Base-by-base conservation (phyloP, 2,888 invertebrate species). In the Eulithis testata region DNA sequence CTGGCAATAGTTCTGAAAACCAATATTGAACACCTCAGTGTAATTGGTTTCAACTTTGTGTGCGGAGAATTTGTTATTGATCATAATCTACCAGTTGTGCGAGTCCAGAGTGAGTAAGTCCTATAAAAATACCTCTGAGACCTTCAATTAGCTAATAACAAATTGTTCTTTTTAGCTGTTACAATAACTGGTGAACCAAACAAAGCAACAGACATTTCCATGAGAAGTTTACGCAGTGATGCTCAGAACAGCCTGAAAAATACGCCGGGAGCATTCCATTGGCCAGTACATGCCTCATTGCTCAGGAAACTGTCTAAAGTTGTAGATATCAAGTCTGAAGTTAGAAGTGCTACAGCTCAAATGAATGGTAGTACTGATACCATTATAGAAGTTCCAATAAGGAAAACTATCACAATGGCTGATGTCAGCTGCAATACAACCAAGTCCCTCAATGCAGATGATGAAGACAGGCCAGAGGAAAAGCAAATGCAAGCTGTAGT, bases 1-100 rank as follows among this genome's bases (percentile, higher is more conserved):
- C 94, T 97, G 78, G 96, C 96, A 58, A 92, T 97, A 72, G 94
- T 97, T 68, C 78, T 97, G 63, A 96, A 96, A 84, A 96, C 96
- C 52, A 96, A 97, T 82, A 94, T 97, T 74, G 95, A 96, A 78
- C 95, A 96, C 77, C 94, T 97, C 54, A 95, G 96, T 68, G 94
- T 95, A 74, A 93, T 97, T 70, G 95, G 96, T 55, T 94, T 95
- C 70, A 95, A 95, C 76, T 96, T 96, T 85, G 94, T 96, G 81
- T 94, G 95, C 76, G 95, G 95, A 76, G 91, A 95, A 82, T 94
- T 96, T 79, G 94, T 95, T 75, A 95, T 97, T 76, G 97, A 97
- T 82, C 96, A 97, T 85, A 95, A 95, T 76, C 90, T 97, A 76
- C 94, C 96, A 76, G 93, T 97, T 68, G 93, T 96, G 63, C 95